Conservation (phyloP, 2,797 vertebrate species). For the Aplochiton taeniatus region DNA sequence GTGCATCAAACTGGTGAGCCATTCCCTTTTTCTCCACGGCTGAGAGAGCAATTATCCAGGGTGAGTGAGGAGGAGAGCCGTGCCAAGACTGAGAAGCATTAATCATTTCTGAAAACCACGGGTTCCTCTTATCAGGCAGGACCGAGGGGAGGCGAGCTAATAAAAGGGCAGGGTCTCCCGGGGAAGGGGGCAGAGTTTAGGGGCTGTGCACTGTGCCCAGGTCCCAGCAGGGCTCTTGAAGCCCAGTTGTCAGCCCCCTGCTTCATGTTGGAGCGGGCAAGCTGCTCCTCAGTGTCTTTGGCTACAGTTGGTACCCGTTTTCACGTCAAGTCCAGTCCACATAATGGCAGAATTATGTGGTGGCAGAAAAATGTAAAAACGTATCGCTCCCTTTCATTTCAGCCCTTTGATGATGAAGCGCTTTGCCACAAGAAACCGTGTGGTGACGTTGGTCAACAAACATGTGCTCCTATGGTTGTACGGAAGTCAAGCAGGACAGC, state of each 20-base stretch:
- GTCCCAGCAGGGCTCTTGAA: slow-evolving; percentile 45
- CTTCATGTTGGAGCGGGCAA: no score
- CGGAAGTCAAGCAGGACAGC: no score
- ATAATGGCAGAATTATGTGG: no score
- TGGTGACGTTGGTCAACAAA: no score
- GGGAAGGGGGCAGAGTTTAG: slow-evolving; percentile 41
- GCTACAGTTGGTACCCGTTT: no score
- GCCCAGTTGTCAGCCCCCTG: slow-evolving; percentile 32
- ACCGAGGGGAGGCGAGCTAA: slow-evolving; percentile 27
- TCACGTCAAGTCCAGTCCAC: no score
- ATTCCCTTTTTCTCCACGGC: slow-evolving; percentile 37
- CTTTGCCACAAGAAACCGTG: no score
- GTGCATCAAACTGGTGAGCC: slow-evolving; percentile 46
- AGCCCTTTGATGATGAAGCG: no score
- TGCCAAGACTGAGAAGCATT: slow-evolving; percentile 34
- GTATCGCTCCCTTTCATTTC: no score
- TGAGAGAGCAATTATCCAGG: slow-evolving; percentile 48
- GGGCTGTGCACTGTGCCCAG: slow-evolving; percentile 43
- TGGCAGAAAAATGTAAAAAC: no score
- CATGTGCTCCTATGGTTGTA: no score
- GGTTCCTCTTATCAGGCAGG: slow-evolving; percentile 35
- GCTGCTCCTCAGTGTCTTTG: no score
- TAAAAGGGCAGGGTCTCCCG: slow-evolving; percentile 57
- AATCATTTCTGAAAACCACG: slow-evolving; percentile 47
- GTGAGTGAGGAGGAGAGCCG: slow-evolving; percentile 18